Percentiles rank a stretch among this genome's conserved stretches.
Evolutionary conservation across 1,140 invertebrate genomes (phyloP).

Genomic region (Babylonia areolata): DNA sequence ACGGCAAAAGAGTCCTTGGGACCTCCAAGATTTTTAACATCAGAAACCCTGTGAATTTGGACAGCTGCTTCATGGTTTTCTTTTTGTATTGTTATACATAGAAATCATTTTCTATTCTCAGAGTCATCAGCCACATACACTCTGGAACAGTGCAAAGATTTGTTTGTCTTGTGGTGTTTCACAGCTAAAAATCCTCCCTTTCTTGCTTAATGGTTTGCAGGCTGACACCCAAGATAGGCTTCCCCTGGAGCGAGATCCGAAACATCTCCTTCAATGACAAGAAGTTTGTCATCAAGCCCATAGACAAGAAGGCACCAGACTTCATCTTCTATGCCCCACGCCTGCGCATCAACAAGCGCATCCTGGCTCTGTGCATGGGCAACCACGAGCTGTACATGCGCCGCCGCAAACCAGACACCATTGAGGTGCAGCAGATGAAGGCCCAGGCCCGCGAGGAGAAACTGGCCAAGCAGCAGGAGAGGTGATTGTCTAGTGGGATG

Average conservation of each 20-base stretch:
- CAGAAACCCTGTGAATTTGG: too few species aligned
- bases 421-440: constrained; percentile 99
- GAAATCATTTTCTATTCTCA: too few species aligned
- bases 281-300: constrained; percentile 99
- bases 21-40: too few species aligned
- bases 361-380: constrained; percentile 97
- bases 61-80: too few species aligned
- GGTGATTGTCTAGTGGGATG: too few species aligned
- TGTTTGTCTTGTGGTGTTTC: too few species aligned
- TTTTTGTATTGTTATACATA: too few species aligned
- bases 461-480: constrained; percentile 77
- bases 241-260: constrained; percentile 99
- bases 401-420: constrained; percentile 97
- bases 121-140: too few species aligned
- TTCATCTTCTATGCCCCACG: constrained; percentile 99
- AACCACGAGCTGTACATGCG: constrained; percentile 99
- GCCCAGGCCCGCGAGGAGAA: constrained; percentile 96
- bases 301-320: constrained; percentile 99
- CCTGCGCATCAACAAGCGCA: constrained; percentile 96
- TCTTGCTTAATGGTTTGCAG: constrained; percentile 57
- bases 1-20: too few species aligned
- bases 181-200: too few species aligned
- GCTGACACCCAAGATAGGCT: constrained; percentile 91
- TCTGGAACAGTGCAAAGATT: too few species aligned
- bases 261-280: constrained; percentile 99